Conservation (phyloP, 2,797 vertebrate species). For the Phylloscopus collybita region DNA sequence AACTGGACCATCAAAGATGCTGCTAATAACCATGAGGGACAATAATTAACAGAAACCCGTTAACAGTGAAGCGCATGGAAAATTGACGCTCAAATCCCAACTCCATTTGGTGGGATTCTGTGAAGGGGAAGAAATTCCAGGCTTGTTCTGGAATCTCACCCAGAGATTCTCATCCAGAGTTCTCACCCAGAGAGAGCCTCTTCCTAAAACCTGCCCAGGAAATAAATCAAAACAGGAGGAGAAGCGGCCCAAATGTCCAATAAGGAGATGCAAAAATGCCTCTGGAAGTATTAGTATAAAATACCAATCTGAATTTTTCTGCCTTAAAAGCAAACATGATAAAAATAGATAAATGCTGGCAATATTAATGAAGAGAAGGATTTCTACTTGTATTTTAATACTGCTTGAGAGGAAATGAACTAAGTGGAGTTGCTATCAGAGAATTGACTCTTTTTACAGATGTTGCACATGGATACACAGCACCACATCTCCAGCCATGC, state of each 20-base stretch:
- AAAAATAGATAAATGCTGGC: not conserved
- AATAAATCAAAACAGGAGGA: not conserved
- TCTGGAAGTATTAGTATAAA: not conserved
- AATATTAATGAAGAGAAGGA: not conserved
- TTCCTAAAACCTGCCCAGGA: not conserved
- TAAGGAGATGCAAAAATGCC: not conserved
- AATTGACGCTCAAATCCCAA: not conserved
- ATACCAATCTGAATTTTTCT: not conserved
- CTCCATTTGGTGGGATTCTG: not conserved
- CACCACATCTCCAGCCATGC: not conserved
- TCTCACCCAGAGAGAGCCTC: not conserved
- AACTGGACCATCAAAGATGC: not conserved
- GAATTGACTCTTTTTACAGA: not conserved
- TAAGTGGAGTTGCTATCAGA: not conserved
- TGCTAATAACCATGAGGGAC: not conserved
- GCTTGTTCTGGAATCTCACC: not conserved
- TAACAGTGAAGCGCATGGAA: not conserved
- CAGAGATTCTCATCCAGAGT: not conserved
- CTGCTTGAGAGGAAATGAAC: not conserved
- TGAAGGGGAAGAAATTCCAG: not conserved
- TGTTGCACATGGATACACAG: not conserved
- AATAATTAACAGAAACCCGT: not conserved
- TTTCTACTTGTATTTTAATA: not conserved
- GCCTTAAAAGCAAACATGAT: fast-evolving
- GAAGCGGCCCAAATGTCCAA: not conserved